A percentile compares a stretch with the other conserved stretches of the same genome.
Evolutionary conservation across 2,888 invertebrate species (phyloP).

Genomic region (Calameuta pallipes): DNA sequence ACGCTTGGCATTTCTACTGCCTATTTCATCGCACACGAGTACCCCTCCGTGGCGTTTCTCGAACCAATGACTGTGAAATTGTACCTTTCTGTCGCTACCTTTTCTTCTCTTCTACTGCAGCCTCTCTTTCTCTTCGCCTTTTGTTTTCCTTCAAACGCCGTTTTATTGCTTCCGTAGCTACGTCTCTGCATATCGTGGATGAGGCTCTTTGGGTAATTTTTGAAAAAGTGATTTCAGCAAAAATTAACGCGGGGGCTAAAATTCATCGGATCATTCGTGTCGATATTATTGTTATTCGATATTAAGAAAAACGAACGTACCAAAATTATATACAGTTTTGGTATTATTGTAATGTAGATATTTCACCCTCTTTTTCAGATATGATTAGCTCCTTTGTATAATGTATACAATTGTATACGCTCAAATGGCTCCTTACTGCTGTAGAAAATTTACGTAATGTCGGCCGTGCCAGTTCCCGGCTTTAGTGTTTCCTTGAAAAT

Average conservation of each 20-base stretch:
- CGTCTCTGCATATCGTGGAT: neutral
- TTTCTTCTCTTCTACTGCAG: slow-evolving; percentile 19
- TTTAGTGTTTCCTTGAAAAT: slow-evolving; percentile 16
- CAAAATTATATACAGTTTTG: neutral
- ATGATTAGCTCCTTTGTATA: neutral
- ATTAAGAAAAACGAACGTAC: neutral
- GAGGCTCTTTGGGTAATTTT: neutral
- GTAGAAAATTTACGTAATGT: neutral
- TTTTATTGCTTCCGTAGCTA: neutral
- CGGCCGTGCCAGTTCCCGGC: neutral
- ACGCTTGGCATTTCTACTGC: slow-evolving; percentile 22
- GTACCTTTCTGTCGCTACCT: slow-evolving; percentile 38
- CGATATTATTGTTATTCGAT: neutral
- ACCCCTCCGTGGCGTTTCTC: slow-evolving; percentile 35
- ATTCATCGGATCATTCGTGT: neutral
- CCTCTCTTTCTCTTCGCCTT: neutral
- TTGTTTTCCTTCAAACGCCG: neutral
- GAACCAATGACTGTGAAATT: slow-evolving; percentile 53
- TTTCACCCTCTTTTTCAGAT: neutral
- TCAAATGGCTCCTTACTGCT: neutral
- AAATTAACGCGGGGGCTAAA: neutral
- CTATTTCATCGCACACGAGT: slow-evolving; percentile 39
- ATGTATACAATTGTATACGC: neutral
- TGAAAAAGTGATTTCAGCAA: neutral
- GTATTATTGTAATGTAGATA: neutral